A percentile compares a stretch with the other conserved stretches of the same genome.
Conservation (phyloP, 2,888 invertebrate species). For the Spilarctia lutea region DNA sequence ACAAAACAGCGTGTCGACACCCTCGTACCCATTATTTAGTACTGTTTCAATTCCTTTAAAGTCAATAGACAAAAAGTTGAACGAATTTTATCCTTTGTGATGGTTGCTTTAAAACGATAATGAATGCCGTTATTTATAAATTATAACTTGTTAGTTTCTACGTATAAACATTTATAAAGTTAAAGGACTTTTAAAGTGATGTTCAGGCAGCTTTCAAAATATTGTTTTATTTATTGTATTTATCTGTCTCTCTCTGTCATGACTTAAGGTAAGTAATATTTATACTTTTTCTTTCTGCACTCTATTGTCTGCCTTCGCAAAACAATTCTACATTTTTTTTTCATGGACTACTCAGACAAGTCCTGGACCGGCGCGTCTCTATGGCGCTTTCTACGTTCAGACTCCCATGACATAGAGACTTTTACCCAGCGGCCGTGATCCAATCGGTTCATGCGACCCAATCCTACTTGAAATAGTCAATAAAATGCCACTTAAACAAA, state of each 20-base stretch:
- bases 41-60: slow-evolving; percentile 74
- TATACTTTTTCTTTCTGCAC: background rate
- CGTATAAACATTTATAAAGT: slow-evolving; percentile 34
- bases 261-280: background rate
- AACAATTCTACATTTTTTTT: background rate
- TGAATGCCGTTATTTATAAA: slow-evolving; percentile 79
- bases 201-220: background rate
- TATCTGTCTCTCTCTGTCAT: background rate
- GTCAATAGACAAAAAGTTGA: slow-evolving; percentile 75
- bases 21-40: slow-evolving; percentile 79
- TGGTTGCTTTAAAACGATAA: slow-evolving; percentile 67
- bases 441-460: background rate
- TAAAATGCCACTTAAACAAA: background rate
- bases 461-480: background rate
- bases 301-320: background rate
- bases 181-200: slow-evolving; percentile 1
- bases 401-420: background rate
- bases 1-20: slow-evolving; percentile 84
- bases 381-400: background rate
- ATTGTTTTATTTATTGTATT: background rate
- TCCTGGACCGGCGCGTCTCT: background rate
- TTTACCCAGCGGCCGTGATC: background rate
- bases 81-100: slow-evolving; percentile 73
- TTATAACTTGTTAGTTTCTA: slow-evolving; percentile 56
- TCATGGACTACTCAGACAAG: background rate